Conservation (phyloP, 2,888 invertebrate species). For the Dorcus hopei region DNA sequence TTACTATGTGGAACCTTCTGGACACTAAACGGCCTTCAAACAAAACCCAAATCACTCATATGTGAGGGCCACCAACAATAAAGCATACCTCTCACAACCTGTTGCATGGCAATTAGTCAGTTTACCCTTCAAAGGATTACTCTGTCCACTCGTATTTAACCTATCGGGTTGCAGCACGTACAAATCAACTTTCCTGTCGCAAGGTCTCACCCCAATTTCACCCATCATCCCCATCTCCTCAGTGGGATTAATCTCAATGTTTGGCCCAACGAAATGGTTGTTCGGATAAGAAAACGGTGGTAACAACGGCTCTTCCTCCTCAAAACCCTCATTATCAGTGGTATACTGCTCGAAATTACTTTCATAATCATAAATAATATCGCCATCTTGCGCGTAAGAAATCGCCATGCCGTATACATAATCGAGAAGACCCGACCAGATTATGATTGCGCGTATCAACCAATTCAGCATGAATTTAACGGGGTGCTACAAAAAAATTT, state of each 20-base stretch:
- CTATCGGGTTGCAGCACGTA: slow-evolving; percentile 80
- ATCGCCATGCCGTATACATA: slow-evolving; percentile 42
- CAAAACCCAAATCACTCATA: slow-evolving; percentile 17
- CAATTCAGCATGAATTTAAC: slow-evolving; percentile 50
- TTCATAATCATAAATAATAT: slow-evolving; percentile 29
- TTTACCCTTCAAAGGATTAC: slow-evolving; percentile 84
- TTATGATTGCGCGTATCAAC: slow-evolving; percentile 51
- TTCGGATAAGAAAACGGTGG: slow-evolving; percentile 49
- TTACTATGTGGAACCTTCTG: slow-evolving; percentile 90
- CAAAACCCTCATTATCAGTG: slow-evolving; percentile 27
- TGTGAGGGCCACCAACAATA: not conserved
- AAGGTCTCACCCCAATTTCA: slow-evolving; percentile 66
- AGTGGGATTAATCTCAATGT: slow-evolving; percentile 44
- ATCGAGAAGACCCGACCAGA: slow-evolving; percentile 55
- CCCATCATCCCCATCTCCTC: slow-evolving; percentile 46
- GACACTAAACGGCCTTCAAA: slow-evolving; percentile 79
- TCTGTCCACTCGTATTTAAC: slow-evolving; percentile 72
- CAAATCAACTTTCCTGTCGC: slow-evolving; percentile 84
- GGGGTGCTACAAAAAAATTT: slow-evolving; percentile 24
- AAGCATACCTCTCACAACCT: slow-evolving; percentile 74
- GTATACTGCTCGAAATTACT: slow-evolving; percentile 21
- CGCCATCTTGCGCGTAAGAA: slow-evolving; percentile 55
- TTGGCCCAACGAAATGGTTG: slow-evolving; percentile 45
- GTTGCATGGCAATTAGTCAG: slow-evolving; percentile 84
- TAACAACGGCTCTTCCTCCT: slow-evolving; percentile 42